Evolutionary conservation across 1,140 invertebrate species (phyloP).

Genomic region (Calliphora vicina): DNA sequence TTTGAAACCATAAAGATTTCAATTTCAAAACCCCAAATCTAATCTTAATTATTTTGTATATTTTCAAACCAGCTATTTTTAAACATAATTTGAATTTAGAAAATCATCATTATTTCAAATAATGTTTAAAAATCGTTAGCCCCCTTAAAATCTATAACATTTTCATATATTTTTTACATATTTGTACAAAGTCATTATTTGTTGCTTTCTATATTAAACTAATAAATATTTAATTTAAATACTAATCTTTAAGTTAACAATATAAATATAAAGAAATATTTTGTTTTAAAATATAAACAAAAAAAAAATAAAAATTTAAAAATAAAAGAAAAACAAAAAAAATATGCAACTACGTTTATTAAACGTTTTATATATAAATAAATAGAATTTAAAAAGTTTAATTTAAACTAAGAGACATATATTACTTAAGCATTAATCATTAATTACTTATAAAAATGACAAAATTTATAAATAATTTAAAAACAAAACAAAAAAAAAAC

Average conservation of each 20-base stretch:
- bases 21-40: too few relatives aligned
- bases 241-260: too few relatives aligned
- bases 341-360: not conserved
- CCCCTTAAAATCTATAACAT: too few relatives aligned
- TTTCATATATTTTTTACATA: not conserved
- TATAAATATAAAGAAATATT: too few relatives aligned
- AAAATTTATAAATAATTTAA: not conserved
- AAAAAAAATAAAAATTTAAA: not conserved
- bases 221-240: not conserved
- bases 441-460: not conserved
- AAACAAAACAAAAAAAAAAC: not conserved
- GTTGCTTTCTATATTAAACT: not conserved
- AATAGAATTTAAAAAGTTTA: too few relatives aligned
- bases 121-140: too few relatives aligned
- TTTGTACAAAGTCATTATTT: not conserved
- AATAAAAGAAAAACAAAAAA: not conserved
- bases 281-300: not conserved
- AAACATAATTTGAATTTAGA: too few relatives aligned
- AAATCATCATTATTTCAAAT: too few relatives aligned
- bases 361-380: not conserved
- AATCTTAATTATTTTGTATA: too few relatives aligned
- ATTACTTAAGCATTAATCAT: not conserved
- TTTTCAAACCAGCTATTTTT: too few relatives aligned
- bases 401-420: not conserved
- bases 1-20: too few relatives aligned